Conservation (phyloP, 2,888 invertebrate genomes). For the Polydrusus cervinus region DNA sequence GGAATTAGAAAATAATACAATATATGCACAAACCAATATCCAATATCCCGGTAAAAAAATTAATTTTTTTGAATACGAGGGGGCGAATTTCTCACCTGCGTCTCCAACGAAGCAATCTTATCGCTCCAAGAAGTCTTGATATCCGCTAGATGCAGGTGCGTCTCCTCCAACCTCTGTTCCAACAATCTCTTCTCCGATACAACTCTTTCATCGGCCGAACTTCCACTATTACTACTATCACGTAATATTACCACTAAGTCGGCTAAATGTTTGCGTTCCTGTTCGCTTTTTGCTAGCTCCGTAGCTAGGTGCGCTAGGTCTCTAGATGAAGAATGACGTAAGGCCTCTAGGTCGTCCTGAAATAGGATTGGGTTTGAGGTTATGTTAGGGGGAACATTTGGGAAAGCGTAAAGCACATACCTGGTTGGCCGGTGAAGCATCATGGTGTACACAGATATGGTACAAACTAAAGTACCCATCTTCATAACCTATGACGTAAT, state of each 20-base stretch:
- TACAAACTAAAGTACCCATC: too few species aligned
- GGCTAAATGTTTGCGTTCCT: constrained; percentile 82
- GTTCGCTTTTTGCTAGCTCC: constrained; percentile 82
- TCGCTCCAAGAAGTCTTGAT: constrained; percentile 95
- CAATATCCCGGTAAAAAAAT: too few species aligned
- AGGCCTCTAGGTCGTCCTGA: constrained; percentile 86
- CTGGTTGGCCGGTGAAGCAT: constrained; percentile 58
- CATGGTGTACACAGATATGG: constrained; percentile 18
- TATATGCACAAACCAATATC: too few species aligned
- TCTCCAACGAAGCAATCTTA: constrained; percentile 90
- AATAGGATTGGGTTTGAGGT: constrained; percentile 31
- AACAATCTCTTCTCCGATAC: constrained; percentile 79
- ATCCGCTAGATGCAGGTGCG: constrained; percentile 89
- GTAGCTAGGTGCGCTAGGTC: constrained; percentile 81
- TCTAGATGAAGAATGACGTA: constrained; percentile 82
- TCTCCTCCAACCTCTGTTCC: constrained; percentile 87
- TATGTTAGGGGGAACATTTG: constrained; percentile 11
- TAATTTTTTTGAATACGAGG: too few species aligned
- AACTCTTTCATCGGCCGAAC: constrained; percentile 74
- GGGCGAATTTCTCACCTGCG: constrained; percentile 77
- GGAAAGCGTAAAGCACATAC: constrained; percentile 67
- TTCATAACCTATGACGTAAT: too few species aligned
- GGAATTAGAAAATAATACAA: too few species aligned
- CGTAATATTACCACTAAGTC: constrained; percentile 76
- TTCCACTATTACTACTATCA: constrained; percentile 69